These are phyloP conservation scores for Phortica variegata DNA, from an alignment of 1,140 invertebrate genomes.

Conservation along the genomic window DNA sequence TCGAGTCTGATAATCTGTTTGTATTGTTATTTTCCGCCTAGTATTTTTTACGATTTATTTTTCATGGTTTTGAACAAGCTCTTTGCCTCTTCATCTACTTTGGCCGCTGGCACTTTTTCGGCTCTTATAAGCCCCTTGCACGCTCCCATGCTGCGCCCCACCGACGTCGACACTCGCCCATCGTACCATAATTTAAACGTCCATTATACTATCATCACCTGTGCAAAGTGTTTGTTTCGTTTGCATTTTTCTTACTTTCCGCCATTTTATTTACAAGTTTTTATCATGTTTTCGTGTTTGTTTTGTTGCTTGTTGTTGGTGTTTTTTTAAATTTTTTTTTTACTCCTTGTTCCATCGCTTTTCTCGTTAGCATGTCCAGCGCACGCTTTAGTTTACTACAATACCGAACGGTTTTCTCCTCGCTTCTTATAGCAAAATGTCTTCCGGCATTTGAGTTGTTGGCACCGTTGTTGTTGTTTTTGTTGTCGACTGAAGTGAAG, in stretches of 20 bases:
- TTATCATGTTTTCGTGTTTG: not conserved
- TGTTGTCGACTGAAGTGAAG: too few relatives aligned
- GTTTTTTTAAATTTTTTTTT: conserved; percentile 15
- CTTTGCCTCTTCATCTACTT: conserved; percentile 1
- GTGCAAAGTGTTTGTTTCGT: not conserved
- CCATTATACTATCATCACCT: conserved; percentile 1
- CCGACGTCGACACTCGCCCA: too few relatives aligned
- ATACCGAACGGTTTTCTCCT: too few relatives aligned
- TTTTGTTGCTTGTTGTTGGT: too few relatives aligned
- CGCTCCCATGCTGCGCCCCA: too few relatives aligned
- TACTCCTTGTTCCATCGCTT: conserved; percentile 1
- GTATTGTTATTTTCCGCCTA: conserved; percentile 27
- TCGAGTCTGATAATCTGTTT: conserved; percentile 39
- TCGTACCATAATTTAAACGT: not conserved
- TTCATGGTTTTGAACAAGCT: conserved; percentile 11
- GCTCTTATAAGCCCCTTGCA: too few relatives aligned
- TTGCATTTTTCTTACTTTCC: not conserved
- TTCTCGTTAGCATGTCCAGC: conserved; percentile 19
- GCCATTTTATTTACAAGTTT: not conserved
- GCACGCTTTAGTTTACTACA: too few relatives aligned
- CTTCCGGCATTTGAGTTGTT: too few relatives aligned
- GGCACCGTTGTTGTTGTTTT: too few relatives aligned
- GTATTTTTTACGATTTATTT: conserved; percentile 33
- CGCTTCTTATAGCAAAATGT: too few relatives aligned
- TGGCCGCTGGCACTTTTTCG: not conserved